Percentiles rank a stretch among this genome's conserved stretches.
phyloP scores from a whole-genome alignment of 2,888 invertebrate genomes.

The Ochropacha duplaris region DNA sequence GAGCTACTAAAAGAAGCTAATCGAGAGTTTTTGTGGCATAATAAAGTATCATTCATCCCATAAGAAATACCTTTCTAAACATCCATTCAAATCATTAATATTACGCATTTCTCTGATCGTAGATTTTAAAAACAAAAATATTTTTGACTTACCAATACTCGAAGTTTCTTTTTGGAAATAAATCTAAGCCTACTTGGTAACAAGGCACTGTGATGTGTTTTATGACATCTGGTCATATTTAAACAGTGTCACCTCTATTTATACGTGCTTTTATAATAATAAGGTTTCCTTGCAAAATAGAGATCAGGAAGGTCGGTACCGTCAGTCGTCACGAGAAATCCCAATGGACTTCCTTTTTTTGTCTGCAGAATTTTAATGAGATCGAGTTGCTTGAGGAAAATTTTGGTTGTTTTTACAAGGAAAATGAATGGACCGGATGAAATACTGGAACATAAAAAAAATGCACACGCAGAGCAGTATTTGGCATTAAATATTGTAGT shows the following conservation, averaged over 20 bases:
- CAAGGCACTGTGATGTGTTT: not conserved
- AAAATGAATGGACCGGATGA: too few species aligned
- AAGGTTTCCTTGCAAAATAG: slow-evolving; percentile 10
- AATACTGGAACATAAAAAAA: too few species aligned
- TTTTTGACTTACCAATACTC: not conserved
- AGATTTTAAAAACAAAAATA: too few species aligned
- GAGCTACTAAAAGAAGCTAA: too few species aligned
- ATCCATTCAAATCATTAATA: too few species aligned
- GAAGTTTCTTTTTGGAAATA: not conserved
- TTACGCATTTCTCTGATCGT: too few species aligned
- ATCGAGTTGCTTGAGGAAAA: slow-evolving; percentile 5
- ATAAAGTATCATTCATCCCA: too few species aligned
- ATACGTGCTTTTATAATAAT: not conserved
- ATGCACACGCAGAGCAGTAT: too few species aligned
- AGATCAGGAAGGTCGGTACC: slow-evolving; percentile 13
- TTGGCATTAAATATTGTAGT: too few species aligned
- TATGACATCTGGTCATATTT: not conserved
- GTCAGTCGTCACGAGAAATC: slow-evolving; percentile 17
- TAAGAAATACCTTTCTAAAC: too few species aligned
- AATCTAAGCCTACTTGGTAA: not conserved
- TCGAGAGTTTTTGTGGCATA: too few species aligned
- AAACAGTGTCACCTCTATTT: not conserved
- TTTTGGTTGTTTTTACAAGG: too few species aligned
- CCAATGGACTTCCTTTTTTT: slow-evolving; percentile 16
- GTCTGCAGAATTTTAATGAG: slow-evolving; percentile 18